Evolutionary conservation across 2,888 invertebrate genomes (phyloP), one percentile per base, ranked within the genome.

Genomic region (Pseudococcus longispinus): DNA sequence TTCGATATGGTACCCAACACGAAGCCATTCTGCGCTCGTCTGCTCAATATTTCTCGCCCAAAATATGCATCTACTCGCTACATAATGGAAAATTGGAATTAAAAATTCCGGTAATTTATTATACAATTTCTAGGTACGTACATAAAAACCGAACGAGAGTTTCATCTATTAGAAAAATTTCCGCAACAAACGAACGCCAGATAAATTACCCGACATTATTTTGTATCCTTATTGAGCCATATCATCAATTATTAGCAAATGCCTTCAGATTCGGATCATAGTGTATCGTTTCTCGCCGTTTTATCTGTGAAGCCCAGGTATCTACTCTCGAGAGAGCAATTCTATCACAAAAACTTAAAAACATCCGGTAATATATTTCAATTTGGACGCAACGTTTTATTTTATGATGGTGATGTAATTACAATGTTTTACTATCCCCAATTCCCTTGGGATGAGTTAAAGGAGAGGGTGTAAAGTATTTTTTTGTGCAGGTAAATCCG

Each of bases 341-440:
- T 80, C 77, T 80, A 80, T 80, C 77, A 80, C 77, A 80, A 80
- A 80, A 80, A 80, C 77, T 80, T 80, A 42, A 80, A 70, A 80
- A 80, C 77, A 80, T 32, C 42, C 42, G n/a, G 77, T 80, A 80
- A 80, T 80, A 80, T 42, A 80, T 80, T 80, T 80, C 77, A 80
- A 80, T 80, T 80, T 80, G 77, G 42, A 80, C 37, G 77, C n/a
- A 80, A 80, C 77, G 77, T 80, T 80, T 80, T 80, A 80, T 80
- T 80, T 80, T 80, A 80, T 80, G 77, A 80, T 80, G 77, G 77
- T 42, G 77, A 80, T 80, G 77, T 80, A 80, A 80, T 80, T 80
- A 80, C 77, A 80, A 80, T 80, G 77, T 80, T 80, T 80, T 80
- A 80, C 77, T 80, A 80, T 80, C 77, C 37, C 18, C 5, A 80